A percentile compares a stretch with the other conserved stretches of the same genome.
These are phyloP conservation scores for Cryptops parisi DNA, from an alignment of 2,888 invertebrate species.

Conservation along the genomic window DNA sequence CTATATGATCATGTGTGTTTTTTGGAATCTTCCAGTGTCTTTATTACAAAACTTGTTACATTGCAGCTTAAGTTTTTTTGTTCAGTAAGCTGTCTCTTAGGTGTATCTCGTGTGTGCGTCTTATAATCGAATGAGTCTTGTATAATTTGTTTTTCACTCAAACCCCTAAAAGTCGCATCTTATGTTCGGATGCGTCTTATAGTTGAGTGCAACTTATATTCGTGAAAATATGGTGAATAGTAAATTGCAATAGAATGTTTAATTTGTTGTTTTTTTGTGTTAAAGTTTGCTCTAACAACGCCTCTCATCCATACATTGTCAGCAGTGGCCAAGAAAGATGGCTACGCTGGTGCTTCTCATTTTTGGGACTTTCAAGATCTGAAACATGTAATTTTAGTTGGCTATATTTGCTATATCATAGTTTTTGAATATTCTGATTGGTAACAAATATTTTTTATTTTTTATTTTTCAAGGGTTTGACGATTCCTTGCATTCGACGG, in stretches of 20 bases:
- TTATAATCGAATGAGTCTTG: too few relatives aligned
- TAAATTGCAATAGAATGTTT: background rate
- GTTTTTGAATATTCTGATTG: background rate
- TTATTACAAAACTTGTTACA: too few relatives aligned
- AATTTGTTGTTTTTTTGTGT: slow-evolving; percentile 8
- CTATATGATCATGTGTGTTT: too few relatives aligned
- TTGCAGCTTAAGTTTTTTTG: too few relatives aligned
- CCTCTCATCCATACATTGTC: slow-evolving; percentile 33
- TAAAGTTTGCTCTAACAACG: slow-evolving; percentile 28
- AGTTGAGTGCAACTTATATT: too few relatives aligned
- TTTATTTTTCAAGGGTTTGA: background rate
- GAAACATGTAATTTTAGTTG: slow-evolving; percentile 26
- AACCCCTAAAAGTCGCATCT: too few relatives aligned
- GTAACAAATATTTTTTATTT: background rate
- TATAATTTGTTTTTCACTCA: too few relatives aligned
- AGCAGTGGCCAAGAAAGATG: slow-evolving; percentile 31
- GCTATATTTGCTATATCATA: too few relatives aligned
- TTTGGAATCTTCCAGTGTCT: too few relatives aligned
- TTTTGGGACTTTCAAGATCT: slow-evolving; percentile 39
- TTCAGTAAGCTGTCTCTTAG: too few relatives aligned
- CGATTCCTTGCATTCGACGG: slow-evolving; percentile 37
- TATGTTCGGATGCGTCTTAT: too few relatives aligned
- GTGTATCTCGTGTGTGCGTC: too few relatives aligned
- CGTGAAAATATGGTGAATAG: background rate
- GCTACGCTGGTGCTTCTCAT: slow-evolving; percentile 34